Evolutionary conservation across 2,113 vertebrate genomes (phyloP).

Genomic region (Hyaena hyaena): DNA sequence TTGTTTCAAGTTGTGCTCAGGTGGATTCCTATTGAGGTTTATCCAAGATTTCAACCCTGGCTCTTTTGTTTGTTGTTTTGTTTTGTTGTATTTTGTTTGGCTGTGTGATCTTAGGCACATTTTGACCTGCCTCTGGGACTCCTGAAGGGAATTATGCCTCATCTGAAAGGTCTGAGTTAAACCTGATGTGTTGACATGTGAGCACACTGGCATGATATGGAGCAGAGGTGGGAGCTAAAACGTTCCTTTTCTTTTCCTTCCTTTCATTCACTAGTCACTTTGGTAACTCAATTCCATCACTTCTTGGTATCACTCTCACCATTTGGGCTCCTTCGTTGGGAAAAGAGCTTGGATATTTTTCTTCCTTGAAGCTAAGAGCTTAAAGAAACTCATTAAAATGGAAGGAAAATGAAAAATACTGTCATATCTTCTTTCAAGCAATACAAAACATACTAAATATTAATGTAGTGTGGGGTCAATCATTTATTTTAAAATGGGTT

Average conservation of each 20-base stretch:
- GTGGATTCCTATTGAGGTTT: not conserved
- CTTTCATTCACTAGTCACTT: not conserved
- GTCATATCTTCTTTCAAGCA: not conserved
- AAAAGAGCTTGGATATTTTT: not conserved
- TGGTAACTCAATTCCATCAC: not conserved
- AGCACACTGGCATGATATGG: rapidly evolving
- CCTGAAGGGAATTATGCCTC: not conserved
- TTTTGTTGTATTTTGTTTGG: not conserved
- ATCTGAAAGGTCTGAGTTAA: not conserved
- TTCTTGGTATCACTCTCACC: not conserved
- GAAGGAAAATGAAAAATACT: not conserved
- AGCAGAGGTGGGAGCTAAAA: not conserved
- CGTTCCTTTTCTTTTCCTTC: not conserved
- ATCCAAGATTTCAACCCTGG: not conserved
- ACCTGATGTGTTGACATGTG: not conserved
- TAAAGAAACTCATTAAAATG: conserved; percentile 40
- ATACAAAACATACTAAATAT: not conserved
- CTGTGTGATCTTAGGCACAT: not conserved
- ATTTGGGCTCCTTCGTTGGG: not conserved
- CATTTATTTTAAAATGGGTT: conserved; percentile 25
- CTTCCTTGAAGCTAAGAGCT: not conserved
- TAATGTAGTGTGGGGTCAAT: not conserved
- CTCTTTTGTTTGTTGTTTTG: not conserved
- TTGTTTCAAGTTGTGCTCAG: not conserved
- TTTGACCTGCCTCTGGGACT: not conserved